These are phyloP conservation scores for Phyllopteryx taeniolatus DNA, from an alignment of 2,113 vertebrate species.

Conservation along the genomic window DNA sequence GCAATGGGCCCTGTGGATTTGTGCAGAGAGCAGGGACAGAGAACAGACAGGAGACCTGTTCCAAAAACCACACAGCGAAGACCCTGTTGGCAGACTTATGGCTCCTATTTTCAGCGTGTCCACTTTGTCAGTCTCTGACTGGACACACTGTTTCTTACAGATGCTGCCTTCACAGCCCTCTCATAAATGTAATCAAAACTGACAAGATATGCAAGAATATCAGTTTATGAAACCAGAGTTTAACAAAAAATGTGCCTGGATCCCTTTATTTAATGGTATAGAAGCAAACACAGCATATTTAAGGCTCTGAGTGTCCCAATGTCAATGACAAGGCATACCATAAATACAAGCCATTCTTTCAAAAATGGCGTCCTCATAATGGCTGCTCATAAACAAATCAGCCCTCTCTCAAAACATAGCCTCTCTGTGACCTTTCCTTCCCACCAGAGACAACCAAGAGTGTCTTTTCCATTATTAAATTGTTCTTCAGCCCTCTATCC, in stretches of 20 bases:
- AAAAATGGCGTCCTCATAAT: constrained; percentile 21
- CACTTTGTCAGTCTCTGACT: constrained; percentile 37
- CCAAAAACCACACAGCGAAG: constrained; percentile 63
- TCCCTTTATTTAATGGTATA: neutral
- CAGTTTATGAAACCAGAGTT: constrained; percentile 4
- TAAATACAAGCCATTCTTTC: constrained; percentile 20
- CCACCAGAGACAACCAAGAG: constrained; percentile 19
- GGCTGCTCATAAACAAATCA: constrained; percentile 38
- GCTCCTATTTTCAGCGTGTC: constrained; percentile 51
- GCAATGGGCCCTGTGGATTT: constrained; percentile 45
- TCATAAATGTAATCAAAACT: constrained; percentile 30
- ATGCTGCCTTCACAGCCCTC: constrained; percentile 12
- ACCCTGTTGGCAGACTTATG: constrained; percentile 57
- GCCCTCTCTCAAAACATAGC: constrained; percentile 40
- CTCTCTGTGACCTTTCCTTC: constrained; percentile 32
- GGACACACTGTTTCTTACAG: constrained; percentile 41
- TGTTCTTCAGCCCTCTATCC: neutral
- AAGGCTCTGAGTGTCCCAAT: neutral
- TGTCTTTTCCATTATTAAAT: constrained; percentile 23
- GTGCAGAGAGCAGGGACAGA: constrained; percentile 48
- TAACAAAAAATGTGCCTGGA: neutral
- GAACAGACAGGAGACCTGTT: constrained; percentile 68
- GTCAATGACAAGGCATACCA: constrained; percentile 2
- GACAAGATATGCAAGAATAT: constrained; percentile 33
- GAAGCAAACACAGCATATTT: neutral